A percentile compares a stretch with the other conserved stretches of the same genome.
Conservation (phyloP, 2,888 invertebrate species). For the Tiphia femorata region DNA sequence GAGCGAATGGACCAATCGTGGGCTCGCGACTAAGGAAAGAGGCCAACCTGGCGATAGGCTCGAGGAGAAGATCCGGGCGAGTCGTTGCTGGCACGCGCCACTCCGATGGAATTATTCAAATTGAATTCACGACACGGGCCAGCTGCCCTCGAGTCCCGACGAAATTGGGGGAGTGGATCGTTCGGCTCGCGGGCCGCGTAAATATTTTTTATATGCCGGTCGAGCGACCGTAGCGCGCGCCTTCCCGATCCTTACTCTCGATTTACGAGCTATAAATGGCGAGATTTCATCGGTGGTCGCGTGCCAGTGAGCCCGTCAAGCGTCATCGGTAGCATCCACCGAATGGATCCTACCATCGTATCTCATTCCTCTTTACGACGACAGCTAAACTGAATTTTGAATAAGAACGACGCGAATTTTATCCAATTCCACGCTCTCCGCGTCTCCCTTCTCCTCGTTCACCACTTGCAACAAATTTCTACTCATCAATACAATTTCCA, state of each 20-base stretch:
- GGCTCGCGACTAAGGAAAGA: slow-evolving; percentile 19
- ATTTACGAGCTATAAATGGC: too few species aligned
- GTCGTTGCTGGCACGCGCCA: slow-evolving; percentile 56
- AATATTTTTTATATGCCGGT: not conserved
- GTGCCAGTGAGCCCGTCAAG: not conserved
- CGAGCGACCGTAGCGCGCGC: not conserved
- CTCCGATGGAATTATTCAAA: slow-evolving; percentile 60
- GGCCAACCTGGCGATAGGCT: slow-evolving; percentile 18
- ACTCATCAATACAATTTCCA: too few species aligned
- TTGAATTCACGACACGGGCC: slow-evolving; percentile 58
- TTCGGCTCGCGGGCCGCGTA: not conserved
- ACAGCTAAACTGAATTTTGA: too few species aligned
- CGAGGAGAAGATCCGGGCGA: slow-evolving; percentile 37
- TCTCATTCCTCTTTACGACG: too few species aligned
- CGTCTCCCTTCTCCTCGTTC: too few species aligned
- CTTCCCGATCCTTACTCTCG: not conserved
- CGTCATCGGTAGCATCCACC: too few species aligned
- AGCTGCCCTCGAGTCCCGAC: slow-evolving; percentile 47
- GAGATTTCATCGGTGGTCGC: not conserved
- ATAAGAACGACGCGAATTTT: too few species aligned
- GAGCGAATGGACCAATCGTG: slow-evolving; percentile 39
- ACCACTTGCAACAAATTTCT: too few species aligned
- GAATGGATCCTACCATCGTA: not conserved
- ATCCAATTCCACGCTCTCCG: too few species aligned
- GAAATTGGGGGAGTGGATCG: slow-evolving; percentile 33